A percentile compares a stretch with the other conserved stretches of the same genome.
These are phyloP conservation scores for Camponotus floridanus DNA, from an alignment of 1,140 invertebrate species.

Conservation along the genomic window DNA sequence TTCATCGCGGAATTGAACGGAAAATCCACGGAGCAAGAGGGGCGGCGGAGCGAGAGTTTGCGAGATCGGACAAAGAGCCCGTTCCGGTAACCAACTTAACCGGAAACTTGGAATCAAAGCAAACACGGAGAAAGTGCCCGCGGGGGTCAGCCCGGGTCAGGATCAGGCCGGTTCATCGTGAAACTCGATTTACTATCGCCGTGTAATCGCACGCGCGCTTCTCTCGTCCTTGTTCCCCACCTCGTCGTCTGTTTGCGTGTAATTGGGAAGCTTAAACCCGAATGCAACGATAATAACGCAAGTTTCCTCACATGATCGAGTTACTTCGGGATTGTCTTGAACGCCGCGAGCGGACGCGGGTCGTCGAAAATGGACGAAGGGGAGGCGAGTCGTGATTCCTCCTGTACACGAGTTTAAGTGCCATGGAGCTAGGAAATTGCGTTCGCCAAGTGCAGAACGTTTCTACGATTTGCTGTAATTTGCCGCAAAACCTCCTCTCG, in stretches of 20 bases:
- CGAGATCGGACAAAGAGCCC: slow-evolving; percentile 68
- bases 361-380: slow-evolving; percentile 5
- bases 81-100: slow-evolving; percentile 79
- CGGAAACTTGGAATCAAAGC: slow-evolving; percentile 82
- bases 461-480: slow-evolving; percentile 44
- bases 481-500: background rate
- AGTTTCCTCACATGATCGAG: slow-evolving; percentile 67
- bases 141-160: slow-evolving; percentile 72
- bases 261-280: slow-evolving; percentile 69
- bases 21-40: slow-evolving; percentile 43
- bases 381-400: slow-evolving; percentile 32
- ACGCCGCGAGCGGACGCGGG: slow-evolving; percentile 31
- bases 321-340: slow-evolving; percentile 70
- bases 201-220: slow-evolving; percentile 40
- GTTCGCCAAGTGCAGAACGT: background rate
- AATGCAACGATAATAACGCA: slow-evolving; percentile 67
- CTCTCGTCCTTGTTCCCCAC: background rate
- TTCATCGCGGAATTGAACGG: slow-evolving; percentile 8
- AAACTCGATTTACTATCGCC: slow-evolving; percentile 77
- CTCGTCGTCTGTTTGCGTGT: slow-evolving; percentile 61
- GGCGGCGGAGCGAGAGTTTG: slow-evolving; percentile 20
- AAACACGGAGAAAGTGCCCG: slow-evolving; percentile 79
- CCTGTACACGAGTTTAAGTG: background rate
- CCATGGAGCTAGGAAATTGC: slow-evolving; percentile 43
- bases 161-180: slow-evolving; percentile 67